These are phyloP conservation scores for Choloepus didactylus DNA, from an alignment of 2,797 vertebrate species.

Conservation along the genomic window DNA sequence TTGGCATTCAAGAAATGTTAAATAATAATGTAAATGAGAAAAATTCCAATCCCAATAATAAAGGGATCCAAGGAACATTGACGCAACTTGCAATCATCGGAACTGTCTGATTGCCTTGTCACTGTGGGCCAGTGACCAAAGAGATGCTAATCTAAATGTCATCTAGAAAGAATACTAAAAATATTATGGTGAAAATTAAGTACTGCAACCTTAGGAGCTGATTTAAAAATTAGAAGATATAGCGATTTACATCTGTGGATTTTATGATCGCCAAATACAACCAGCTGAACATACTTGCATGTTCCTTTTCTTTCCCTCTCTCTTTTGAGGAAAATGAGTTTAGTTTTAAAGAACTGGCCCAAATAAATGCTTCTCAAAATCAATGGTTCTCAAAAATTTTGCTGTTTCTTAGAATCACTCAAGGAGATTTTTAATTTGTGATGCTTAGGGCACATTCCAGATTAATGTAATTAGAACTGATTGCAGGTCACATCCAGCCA, in stretches of 20 bases:
- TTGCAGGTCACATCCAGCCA: not conserved
- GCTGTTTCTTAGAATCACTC: not conserved
- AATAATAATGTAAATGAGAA: constrained; percentile 87
- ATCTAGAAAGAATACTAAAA: constrained; percentile 79
- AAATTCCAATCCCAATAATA: constrained; percentile 81
- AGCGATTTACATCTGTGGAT: constrained; percentile 77
- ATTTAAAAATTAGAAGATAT: constrained; percentile 75
- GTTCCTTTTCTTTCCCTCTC: not conserved
- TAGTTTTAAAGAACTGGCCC: constrained; percentile 61
- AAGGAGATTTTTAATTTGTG: constrained; percentile 2
- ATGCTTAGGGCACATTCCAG: not conserved
- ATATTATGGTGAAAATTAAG: constrained; percentile 75
- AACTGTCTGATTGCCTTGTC: constrained; percentile 83
- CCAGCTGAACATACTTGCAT: constrained; percentile 73
- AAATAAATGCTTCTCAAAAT: constrained; percentile 29
- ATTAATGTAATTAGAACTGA: not conserved
- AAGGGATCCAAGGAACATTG: constrained; percentile 83
- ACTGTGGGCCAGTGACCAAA: constrained; percentile 80
- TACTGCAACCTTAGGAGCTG: constrained; percentile 71
- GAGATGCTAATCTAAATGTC: constrained; percentile 77
- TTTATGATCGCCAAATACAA: constrained; percentile 75
- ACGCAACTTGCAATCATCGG: constrained; percentile 76
- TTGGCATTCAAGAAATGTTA: constrained; percentile 86
- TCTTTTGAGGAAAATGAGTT: constrained; percentile 63
- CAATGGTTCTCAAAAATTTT: constrained; percentile 20